Evolutionary conservation across 2,113 vertebrate genomes (phyloP).

Genomic region (Mola mola): DNA sequence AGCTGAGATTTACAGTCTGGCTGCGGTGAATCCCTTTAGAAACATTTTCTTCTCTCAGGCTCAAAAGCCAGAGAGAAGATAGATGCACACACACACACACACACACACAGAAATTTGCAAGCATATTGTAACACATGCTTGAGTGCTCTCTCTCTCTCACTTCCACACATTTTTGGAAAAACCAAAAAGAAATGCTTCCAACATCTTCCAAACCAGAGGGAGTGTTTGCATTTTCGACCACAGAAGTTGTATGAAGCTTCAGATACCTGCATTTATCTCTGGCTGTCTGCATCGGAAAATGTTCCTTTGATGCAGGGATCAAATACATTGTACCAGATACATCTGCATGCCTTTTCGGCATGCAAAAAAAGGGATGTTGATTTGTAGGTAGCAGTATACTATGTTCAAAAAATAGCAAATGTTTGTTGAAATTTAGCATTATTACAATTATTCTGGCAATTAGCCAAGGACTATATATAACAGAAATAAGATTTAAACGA

Average conservation of each 20-base stretch:
- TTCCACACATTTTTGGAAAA: slow-evolving; percentile 15
- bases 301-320: slow-evolving; percentile 30
- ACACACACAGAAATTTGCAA: slow-evolving; percentile 23
- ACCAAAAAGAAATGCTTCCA: slow-evolving; percentile 22
- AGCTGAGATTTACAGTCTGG: slow-evolving; percentile 19
- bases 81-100: slow-evolving; percentile 3
- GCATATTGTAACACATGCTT: slow-evolving; percentile 15
- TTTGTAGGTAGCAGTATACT: no score
- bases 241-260: slow-evolving; percentile 24
- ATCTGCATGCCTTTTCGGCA: slow-evolving; percentile 1
- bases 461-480: no score
- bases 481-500: no score
- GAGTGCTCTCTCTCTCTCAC: not conserved
- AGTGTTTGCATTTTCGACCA: slow-evolving; percentile 47
- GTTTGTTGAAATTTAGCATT: no score
- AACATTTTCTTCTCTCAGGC: slow-evolving; percentile 2
- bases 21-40: slow-evolving; percentile 15
- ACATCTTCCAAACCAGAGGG: slow-evolving; percentile 28
- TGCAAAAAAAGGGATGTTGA: not conserved
- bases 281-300: slow-evolving; percentile 30
- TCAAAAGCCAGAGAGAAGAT: not conserved
- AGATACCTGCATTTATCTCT: slow-evolving; percentile 37
- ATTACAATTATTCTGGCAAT: no score
- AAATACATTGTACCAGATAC: slow-evolving; percentile 10
- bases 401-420: no score